Percentiles rank a stretch among this genome's conserved stretches.
Evolutionary conservation across 2,797 vertebrate species (phyloP).

Genomic region (Pantherophis vulpinus): DNA sequence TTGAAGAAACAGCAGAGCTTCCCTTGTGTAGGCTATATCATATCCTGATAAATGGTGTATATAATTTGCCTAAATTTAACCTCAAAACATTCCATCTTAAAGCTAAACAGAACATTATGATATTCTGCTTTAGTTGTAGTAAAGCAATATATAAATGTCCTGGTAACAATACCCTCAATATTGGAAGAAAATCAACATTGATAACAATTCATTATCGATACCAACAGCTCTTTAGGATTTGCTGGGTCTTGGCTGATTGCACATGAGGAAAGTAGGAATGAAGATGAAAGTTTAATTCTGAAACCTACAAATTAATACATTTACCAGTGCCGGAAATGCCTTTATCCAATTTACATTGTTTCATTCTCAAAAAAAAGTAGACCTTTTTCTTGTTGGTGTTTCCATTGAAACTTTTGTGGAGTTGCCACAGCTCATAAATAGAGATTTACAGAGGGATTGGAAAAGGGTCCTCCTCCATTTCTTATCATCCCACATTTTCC

Average conservation of each 20-base stretch:
- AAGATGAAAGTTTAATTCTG: not conserved
- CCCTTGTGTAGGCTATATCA: not conserved
- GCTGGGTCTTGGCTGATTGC: not conserved
- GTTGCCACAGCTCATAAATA: not conserved
- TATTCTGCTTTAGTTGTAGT: not conserved
- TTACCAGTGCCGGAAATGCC: not conserved
- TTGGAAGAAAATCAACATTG: not conserved
- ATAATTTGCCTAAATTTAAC: not conserved
- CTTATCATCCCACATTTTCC: not conserved
- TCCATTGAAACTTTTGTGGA: not conserved
- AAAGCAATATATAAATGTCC: not conserved
- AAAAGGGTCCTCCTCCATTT: not conserved
- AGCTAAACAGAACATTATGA: not conserved
- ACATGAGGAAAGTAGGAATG: not conserved
- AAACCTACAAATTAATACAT: not conserved
- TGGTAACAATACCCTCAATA: not conserved
- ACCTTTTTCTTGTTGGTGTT: not conserved
- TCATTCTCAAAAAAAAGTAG: not conserved
- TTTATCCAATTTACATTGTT: not conserved
- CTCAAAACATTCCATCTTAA: not conserved
- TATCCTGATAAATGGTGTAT: slow-evolving; percentile 18
- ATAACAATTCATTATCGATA: not conserved
- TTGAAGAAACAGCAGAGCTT: not conserved
- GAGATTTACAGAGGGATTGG: not conserved
- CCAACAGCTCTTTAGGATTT: not conserved